phyloP scores from a whole-genome alignment of 2,797 vertebrate species.

The Cetoscarus ocellatus region DNA sequence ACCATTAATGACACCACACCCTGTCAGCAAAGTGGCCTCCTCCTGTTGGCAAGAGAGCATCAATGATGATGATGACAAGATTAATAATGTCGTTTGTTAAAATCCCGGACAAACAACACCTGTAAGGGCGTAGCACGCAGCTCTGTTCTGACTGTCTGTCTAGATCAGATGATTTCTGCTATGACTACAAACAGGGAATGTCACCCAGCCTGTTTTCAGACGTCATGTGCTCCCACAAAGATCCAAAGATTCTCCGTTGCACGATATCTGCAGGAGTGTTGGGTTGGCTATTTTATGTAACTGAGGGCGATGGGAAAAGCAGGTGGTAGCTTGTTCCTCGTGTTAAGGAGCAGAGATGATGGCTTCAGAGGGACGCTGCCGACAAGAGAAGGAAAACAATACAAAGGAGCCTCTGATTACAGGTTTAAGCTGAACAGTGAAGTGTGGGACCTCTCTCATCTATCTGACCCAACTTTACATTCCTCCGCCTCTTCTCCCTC shows the following conservation, averaged over 20 bases:
- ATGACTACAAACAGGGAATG: slow-evolving; percentile 60
- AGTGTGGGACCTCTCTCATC: not conserved
- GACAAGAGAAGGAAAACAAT: slow-evolving; percentile 20
- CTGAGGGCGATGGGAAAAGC: not conserved
- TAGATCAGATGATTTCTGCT: slow-evolving; percentile 26
- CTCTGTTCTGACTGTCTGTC: slow-evolving; percentile 12
- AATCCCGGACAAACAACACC: slow-evolving; percentile 18
- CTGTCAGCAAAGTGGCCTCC: slow-evolving; percentile 4
- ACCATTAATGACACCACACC: slow-evolving; percentile 35
- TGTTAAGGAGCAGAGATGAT: slow-evolving; percentile 20
- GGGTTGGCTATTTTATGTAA: not conserved
- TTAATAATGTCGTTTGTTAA: slow-evolving; percentile 4
- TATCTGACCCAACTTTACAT: slow-evolving; percentile 55
- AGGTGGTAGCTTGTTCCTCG: slow-evolving; percentile 38
- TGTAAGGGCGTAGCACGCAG: slow-evolving; percentile 35
- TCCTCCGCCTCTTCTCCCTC: slow-evolving; percentile 23
- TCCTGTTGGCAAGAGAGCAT: slow-evolving; percentile 7
- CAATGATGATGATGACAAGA: not conserved
- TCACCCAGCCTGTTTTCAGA: slow-evolving; percentile 55
- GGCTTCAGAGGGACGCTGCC: slow-evolving; percentile 11
- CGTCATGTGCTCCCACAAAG: slow-evolving; percentile 5
- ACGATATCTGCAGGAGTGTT: slow-evolving; percentile 13
- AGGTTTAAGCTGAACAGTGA: slow-evolving; percentile 11
- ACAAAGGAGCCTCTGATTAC: slow-evolving; percentile 33
- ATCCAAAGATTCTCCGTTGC: slow-evolving; percentile 1